These are phyloP conservation scores for Zaprionus gabonicus DNA, from an alignment of 1,140 invertebrate genomes.

Conservation along the genomic window DNA sequence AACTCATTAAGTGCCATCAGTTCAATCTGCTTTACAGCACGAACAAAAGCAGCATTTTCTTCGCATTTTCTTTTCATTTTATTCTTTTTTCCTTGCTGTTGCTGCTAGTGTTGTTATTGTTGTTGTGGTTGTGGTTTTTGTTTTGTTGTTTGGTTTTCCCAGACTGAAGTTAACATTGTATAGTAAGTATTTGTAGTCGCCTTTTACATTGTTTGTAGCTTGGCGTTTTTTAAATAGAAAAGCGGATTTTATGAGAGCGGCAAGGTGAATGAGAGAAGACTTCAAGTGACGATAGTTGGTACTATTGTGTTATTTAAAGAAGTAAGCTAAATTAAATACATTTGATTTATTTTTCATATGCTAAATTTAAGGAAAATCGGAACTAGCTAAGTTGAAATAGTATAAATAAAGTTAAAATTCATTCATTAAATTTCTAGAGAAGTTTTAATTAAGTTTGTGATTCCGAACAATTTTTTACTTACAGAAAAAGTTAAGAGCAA, in stretches of 20 bases:
- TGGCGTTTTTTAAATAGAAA: neutral
- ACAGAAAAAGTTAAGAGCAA: too few relatives aligned
- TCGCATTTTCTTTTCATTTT: neutral
- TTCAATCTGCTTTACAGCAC: slow-evolving; percentile 3
- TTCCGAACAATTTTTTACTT: too few relatives aligned
- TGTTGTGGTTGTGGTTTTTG: neutral
- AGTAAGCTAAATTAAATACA: neutral
- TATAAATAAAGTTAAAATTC: too few relatives aligned
- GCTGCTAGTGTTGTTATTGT: neutral
- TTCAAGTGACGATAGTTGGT: neutral
- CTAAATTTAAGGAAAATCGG: neutral
- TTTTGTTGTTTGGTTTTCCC: slow-evolving; percentile 1
- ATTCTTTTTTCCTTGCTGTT: neutral
- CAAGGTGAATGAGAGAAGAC: neutral
- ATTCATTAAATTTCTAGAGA: too few relatives aligned
- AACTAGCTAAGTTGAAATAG: too few relatives aligned
- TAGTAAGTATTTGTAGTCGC: slow-evolving; percentile 33
- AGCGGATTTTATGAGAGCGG: neutral
- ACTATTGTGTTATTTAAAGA: neutral
- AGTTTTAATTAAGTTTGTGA: too few relatives aligned
- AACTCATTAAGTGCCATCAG: slow-evolving; percentile 10
- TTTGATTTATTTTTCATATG: neutral
- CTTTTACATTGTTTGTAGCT: slow-evolving; percentile 35
- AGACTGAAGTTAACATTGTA: slow-evolving; percentile 38
- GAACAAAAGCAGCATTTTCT: slow-evolving; percentile 2